Conservation (phyloP, 1,140 invertebrate genomes). For the Diorhabda carinulata region DNA sequence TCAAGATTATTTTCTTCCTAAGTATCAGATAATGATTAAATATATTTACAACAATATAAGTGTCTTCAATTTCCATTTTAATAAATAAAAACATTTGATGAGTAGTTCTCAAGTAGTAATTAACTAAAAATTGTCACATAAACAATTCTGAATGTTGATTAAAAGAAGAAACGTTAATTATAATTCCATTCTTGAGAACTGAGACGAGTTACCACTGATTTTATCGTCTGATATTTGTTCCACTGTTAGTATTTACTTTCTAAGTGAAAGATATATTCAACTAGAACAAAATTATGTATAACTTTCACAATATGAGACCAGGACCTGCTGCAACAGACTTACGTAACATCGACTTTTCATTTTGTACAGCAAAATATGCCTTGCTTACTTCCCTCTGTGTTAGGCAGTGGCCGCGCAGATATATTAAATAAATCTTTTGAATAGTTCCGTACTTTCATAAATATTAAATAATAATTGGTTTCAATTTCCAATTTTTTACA, state of each 20-base stretch:
- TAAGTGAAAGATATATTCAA: neutral
- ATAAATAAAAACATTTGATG: too few relatives aligned
- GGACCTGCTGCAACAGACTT: slow-evolving; percentile 1
- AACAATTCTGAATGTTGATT: too few relatives aligned
- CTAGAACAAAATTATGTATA: neutral
- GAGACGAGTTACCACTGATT: neutral
- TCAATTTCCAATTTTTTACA: too few relatives aligned
- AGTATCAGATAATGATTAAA: too few relatives aligned
- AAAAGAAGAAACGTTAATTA: neutral
- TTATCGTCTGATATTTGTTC: neutral
- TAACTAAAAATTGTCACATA: too few relatives aligned
- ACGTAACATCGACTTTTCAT: neutral
- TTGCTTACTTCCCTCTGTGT: neutral
- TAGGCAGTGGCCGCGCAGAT: neutral
- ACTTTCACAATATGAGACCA: slow-evolving; percentile 2
- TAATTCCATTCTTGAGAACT: neutral
- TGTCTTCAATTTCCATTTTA: too few relatives aligned
- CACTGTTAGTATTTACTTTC: slow-evolving; percentile 2
- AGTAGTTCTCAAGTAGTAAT: too few relatives aligned
- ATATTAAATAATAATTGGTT: too few relatives aligned
- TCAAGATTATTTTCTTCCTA: too few relatives aligned
- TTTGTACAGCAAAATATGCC: neutral
- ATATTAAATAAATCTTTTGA: too few relatives aligned
- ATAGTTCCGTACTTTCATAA: too few relatives aligned
- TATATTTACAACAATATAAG: too few relatives aligned